Percentiles rank a stretch among this genome's conserved stretches.
phyloP scores from a whole-genome alignment of 2,888 invertebrate genomes.

The Reticulitermes lucifugus region DNA sequence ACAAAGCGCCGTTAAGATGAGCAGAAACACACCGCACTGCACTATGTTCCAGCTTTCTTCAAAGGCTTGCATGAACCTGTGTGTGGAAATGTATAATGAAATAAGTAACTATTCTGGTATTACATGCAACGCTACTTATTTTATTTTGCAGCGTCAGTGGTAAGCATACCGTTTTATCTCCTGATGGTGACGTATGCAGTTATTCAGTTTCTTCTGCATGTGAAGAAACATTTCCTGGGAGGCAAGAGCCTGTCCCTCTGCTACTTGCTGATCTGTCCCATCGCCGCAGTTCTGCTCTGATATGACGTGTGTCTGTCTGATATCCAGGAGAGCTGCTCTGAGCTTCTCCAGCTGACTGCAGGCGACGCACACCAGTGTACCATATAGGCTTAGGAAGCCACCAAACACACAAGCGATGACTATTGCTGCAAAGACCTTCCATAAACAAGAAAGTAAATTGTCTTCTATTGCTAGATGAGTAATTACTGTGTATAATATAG shows the following conservation, averaged over 20 bases:
- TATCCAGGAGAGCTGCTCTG: neutral
- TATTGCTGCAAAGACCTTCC: neutral
- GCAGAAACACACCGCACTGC: no score
- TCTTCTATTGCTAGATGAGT: no score
- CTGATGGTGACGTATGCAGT: neutral
- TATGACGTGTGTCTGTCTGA: neutral
- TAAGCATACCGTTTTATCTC: neutral
- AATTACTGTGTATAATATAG: no score
- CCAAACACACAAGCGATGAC: neutral
- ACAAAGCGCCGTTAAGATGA: no score
- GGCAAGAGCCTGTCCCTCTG: neutral
- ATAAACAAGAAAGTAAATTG: no score
- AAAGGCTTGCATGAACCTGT: no score
- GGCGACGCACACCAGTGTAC: neutral
- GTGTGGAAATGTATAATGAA: no score
- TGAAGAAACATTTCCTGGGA: neutral
- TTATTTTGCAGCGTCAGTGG: no score
- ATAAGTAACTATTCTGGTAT: no score
- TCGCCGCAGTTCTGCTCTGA: neutral
- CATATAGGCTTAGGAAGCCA: neutral
- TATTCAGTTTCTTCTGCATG: conserved; percentile 3
- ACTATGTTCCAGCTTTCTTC: no score
- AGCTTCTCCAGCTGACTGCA: conserved; percentile 29
- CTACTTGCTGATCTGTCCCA: neutral
- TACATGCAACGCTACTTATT: no score